These are phyloP conservation scores for Petrocephalus schoutedeni DNA, from an alignment of 2,797 vertebrate genomes.

Conservation along the genomic window DNA sequence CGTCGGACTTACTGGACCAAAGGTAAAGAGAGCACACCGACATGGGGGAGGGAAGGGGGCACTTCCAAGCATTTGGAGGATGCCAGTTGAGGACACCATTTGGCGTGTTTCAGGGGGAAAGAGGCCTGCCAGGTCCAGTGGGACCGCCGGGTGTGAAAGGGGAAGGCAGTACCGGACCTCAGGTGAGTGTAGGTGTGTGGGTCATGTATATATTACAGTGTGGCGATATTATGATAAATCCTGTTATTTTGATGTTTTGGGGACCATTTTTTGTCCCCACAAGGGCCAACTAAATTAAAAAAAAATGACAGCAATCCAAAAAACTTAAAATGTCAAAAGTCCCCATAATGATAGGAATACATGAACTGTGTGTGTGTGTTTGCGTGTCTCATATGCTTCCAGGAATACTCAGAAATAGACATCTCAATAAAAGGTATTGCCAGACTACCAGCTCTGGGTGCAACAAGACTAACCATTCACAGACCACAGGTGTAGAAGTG, in stretches of 20 bases:
- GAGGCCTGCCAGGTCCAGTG: constrained; percentile 59
- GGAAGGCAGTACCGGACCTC: constrained; percentile 65
- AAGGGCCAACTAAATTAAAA: neutral
- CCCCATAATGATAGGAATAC: neutral
- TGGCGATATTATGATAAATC: neutral
- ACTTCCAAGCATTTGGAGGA: neutral
- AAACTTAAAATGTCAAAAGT: neutral
- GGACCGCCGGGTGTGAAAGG: constrained; percentile 68
- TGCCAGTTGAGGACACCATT: neutral
- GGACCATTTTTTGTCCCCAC: neutral
- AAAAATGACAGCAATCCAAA: neutral
- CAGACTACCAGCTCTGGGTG: neutral
- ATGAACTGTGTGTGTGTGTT: neutral
- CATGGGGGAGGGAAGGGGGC: neutral
- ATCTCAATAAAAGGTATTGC: neutral
- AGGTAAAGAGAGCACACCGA: constrained; percentile 50
- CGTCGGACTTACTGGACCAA: constrained; percentile 66
- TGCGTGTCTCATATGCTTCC: neutral
- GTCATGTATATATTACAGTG: neutral
- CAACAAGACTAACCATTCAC: neutral
- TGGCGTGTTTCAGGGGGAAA: constrained; percentile 60
- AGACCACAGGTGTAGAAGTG: neutral
- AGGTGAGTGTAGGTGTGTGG: constrained; percentile 45
- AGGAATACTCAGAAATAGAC: neutral
- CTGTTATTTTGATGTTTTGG: neutral